A percentile compares a stretch with the other conserved stretches of the same genome.
Conservation (phyloP, 2,797 vertebrate species). For the Psittacula echo region DNA sequence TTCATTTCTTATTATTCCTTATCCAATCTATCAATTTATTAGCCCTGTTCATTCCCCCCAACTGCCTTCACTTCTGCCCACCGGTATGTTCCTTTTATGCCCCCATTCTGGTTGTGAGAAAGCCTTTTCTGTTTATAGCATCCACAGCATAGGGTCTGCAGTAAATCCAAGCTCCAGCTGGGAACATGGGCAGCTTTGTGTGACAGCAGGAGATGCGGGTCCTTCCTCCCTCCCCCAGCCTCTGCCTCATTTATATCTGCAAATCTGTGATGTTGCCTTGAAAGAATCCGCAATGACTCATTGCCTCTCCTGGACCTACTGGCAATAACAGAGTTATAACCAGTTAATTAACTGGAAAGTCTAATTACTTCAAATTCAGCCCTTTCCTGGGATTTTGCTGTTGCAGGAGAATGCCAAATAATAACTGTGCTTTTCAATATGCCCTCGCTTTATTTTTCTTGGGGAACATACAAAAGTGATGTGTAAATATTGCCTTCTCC, state of each 20-base stretch:
- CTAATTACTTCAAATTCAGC: constrained; percentile 55
- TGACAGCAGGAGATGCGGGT: neutral
- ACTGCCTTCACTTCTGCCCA: neutral
- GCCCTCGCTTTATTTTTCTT: constrained; percentile 36
- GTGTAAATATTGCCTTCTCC: constrained; percentile 67
- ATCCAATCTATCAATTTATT: neutral
- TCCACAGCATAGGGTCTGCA: neutral
- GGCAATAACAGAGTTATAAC: constrained; percentile 44
- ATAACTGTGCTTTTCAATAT: constrained; percentile 38
- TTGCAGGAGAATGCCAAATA: constrained; percentile 44
- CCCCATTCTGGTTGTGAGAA: neutral
- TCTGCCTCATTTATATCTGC: neutral
- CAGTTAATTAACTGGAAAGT: constrained; percentile 60
- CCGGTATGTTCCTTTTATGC: neutral
- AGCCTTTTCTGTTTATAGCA: neutral
- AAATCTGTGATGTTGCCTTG: constrained; percentile 29
- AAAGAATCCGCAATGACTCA: constrained; percentile 31
- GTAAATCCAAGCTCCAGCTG: neutral
- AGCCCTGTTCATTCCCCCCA: neutral
- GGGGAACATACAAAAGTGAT: constrained; percentile 37
- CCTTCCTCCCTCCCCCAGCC: neutral
- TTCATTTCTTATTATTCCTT: neutral
- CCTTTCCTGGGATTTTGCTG: constrained; percentile 45
- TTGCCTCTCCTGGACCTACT: constrained; percentile 33
- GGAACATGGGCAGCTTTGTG: neutral